These are phyloP conservation scores for Carpatolechia fugitivella DNA, from an alignment of 2,888 invertebrate species.

Conservation along the genomic window DNA sequence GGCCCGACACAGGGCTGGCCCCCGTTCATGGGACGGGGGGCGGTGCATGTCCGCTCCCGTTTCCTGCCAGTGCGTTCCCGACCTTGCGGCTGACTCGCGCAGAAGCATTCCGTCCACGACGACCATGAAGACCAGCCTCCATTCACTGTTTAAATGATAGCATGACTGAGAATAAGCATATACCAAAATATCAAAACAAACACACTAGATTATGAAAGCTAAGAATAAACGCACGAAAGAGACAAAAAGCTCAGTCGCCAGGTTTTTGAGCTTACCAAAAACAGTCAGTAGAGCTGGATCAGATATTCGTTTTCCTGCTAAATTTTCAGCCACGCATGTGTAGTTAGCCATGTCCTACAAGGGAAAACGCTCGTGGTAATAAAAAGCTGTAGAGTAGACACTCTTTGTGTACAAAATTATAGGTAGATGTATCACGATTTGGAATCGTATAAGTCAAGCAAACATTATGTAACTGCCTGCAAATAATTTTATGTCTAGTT, in stretches of 20 bases:
- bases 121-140: constrained; percentile 98
- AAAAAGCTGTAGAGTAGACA: too few species aligned
- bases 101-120: constrained; percentile 92
- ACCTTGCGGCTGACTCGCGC: constrained; percentile 82
- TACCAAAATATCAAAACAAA: neutral
- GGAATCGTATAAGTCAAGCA: too few species aligned
- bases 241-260: too few species aligned
- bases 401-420: too few species aligned
- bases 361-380: too few species aligned
- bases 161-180: too few species aligned
- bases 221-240: too few species aligned
- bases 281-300: constrained; percentile 93
- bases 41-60: constrained; percentile 89
- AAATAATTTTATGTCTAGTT: too few species aligned
- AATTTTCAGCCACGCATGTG: constrained; percentile 96
- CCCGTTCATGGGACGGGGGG: constrained; percentile 94
- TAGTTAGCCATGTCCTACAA: constrained; percentile 94
- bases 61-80: constrained; percentile 83
- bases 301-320: constrained; percentile 91
- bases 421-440: too few species aligned
- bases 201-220: too few species aligned
- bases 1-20: constrained; percentile 92
- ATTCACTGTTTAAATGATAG: constrained; percentile 81
- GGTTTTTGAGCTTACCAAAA: constrained; percentile 94
- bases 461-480: too few species aligned